Evolutionary conservation across 35 echinoderm and acorn worm genomes (phyloP), one percentile per base, ranked within the genome.

Genomic region (Hemicentrotus pulcherrimus): DNA sequence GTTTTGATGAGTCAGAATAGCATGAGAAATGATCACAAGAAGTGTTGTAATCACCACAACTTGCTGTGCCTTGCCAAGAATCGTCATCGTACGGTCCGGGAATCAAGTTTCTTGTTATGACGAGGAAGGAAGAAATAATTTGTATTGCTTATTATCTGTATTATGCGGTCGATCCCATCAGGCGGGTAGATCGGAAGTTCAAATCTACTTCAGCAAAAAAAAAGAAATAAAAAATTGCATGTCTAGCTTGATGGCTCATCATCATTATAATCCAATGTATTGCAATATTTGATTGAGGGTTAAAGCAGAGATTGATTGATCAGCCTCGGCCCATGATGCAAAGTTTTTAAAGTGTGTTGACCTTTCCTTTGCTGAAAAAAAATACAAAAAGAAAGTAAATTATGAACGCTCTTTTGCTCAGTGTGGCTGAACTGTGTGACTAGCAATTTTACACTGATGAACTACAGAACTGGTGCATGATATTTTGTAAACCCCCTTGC

Each of bases 101-200:
- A 28, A 78, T 78, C 65, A 7, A 8, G 65, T 78, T 22, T 78
- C 19, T 78, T 78, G 65, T 78, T 78, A 78, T 78, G 65, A 78
- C 65, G 65, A 78, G 65, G 65, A 78, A 78, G 65, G 65, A 78
- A 78, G 65, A 28, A 78, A 78, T 78, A 22, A 78, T 78, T 78
- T 78, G 65, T 78, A 78, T 78, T 78, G 65, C 65, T 78, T 78
- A 78, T 78, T 78, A 78, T 78, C 22, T 78, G 65, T 78, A 78
- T 78, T 22, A 78, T 28, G 19, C 22, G 65, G 65, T 78, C 4
- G 65, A 78, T 78, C 65, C 65, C 65, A 28, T 78, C 65, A 7
- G 65, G 65, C 11, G 65, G 65, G 65, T 78, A 28, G 24, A 78
- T 78, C 65, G 22, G 65, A 78, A 78, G 65, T n/a, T 18, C 28